Percentiles rank a stretch among this genome's conserved stretches.
These are phyloP conservation scores for Epizoanthus rinbou DNA, from an alignment of 92 coral and sea anemone species.

Conservation along the genomic window DNA sequence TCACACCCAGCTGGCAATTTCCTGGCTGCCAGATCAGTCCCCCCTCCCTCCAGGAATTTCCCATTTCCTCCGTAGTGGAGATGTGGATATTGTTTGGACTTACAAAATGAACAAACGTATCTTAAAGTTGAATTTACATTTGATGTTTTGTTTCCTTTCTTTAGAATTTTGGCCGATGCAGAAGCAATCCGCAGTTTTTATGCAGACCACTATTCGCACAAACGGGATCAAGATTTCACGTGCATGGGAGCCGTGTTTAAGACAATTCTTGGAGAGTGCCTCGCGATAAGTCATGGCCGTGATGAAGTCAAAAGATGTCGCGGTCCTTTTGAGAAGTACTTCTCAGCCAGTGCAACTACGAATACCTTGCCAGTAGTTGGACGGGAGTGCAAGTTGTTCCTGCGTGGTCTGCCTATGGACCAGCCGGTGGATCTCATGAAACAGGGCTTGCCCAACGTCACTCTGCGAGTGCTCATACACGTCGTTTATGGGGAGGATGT, in stretches of 20 bases:
- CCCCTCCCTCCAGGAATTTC: too few relatives aligned
- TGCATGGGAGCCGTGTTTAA: constrained; percentile 79
- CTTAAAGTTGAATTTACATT: neutral
- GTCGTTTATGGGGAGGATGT: constrained; percentile 85
- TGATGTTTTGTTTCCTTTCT: neutral
- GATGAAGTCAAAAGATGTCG: constrained; percentile 88
- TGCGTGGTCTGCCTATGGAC: constrained; percentile 58
- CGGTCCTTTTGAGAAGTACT: constrained; percentile 93
- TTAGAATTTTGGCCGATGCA: constrained; percentile 78
- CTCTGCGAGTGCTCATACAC: constrained; percentile 76
- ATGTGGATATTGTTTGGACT: too few relatives aligned
- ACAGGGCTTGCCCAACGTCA: constrained; percentile 64
- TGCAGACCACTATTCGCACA: constrained; percentile 89
- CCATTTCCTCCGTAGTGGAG: too few relatives aligned
- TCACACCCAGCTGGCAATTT: too few relatives aligned
- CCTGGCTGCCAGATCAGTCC: too few relatives aligned
- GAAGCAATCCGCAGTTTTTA: constrained; percentile 92
- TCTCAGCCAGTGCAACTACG: constrained; percentile 67
- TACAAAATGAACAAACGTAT: too few relatives aligned
- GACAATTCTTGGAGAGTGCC: constrained; percentile 73
- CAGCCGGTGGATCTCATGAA: constrained; percentile 72
- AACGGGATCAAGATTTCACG: constrained; percentile 79
- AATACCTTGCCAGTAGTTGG: constrained; percentile 65
- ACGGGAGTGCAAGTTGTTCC: constrained; percentile 70
- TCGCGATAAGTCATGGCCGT: constrained; percentile 90